Percentiles rank a stretch among this genome's conserved stretches.
These are phyloP conservation scores for Phymanthus crucifer DNA, from an alignment of 92 coral and sea anemone species.

Conservation along the genomic window DNA sequence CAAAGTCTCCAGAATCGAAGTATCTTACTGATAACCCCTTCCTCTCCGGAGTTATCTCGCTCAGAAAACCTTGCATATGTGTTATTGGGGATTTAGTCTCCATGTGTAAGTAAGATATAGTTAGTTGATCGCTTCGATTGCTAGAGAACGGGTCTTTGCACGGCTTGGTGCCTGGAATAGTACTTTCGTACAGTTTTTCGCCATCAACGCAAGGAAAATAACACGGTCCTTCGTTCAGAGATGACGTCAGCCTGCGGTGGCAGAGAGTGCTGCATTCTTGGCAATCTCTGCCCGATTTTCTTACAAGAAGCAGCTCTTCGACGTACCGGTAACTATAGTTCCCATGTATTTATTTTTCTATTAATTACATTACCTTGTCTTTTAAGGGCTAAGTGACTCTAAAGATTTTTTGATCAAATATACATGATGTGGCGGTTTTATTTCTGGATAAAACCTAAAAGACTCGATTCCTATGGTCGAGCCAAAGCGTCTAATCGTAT, in stretches of 20 bases:
- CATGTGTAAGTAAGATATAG: slow-evolving; percentile 76
- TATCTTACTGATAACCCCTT: slow-evolving; percentile 86
- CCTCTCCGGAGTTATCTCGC: slow-evolving; percentile 75
- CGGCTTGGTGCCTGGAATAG: slow-evolving; percentile 19
- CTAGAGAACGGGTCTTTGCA: slow-evolving; percentile 19
- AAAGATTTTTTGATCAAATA: slow-evolving; percentile 14
- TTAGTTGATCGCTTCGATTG: slow-evolving; percentile 50
- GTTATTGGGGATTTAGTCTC: slow-evolving; percentile 77
- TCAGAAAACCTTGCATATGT: slow-evolving; percentile 72
- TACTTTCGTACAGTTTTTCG: neutral
- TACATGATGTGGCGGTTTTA: neutral
- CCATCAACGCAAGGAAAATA: neutral
- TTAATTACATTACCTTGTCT: slow-evolving; percentile 6
- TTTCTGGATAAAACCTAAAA: neutral
- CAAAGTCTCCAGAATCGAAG: slow-evolving; percentile 74
- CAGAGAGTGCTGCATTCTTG: slow-evolving; percentile 69
- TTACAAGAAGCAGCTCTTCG: slow-evolving; percentile 35
- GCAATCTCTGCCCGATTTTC: slow-evolving; percentile 68
- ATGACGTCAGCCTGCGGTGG: slow-evolving; percentile 40
- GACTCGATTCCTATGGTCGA: neutral
- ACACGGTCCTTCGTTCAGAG: slow-evolving; percentile 5
- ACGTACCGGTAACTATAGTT: slow-evolving; percentile 66
- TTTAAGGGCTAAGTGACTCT: slow-evolving; percentile 13
- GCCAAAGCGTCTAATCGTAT: slow-evolving; percentile 12
- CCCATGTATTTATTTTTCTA: neutral